Evolutionary conservation across 2,797 vertebrate genomes (phyloP).

Genomic region (Oreochromis grahami): DNA sequence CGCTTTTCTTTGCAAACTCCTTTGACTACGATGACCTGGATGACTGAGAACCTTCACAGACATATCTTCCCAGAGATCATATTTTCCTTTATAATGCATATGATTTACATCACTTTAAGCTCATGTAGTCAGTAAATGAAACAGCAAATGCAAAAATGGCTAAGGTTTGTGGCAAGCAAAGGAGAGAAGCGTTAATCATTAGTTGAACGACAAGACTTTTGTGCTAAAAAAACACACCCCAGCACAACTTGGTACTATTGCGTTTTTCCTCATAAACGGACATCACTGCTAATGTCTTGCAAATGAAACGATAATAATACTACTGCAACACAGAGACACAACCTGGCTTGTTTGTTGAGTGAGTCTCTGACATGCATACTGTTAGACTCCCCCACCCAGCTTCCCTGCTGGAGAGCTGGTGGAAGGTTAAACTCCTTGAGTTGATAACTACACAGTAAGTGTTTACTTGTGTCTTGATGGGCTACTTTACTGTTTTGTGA

Average conservation of each 20-base stretch:
- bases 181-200: neutral
- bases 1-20: no score
- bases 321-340: neutral
- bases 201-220: neutral
- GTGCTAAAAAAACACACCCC: accelerated
- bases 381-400: neutral
- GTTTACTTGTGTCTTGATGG: neutral
- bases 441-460: neutral
- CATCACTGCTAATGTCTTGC: neutral
- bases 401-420: neutral
- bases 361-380: neutral
- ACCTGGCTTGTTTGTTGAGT: neutral
- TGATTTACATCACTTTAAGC: neutral
- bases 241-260: neutral
- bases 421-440: neutral
- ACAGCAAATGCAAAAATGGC: neutral
- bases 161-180: neutral
- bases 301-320: neutral
- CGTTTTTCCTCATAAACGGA: neutral
- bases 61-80: neutral
- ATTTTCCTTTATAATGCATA: neutral
- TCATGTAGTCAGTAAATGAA: neutral
- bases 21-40: no score
- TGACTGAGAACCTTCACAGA: no score
- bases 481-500: neutral